Evolutionary conservation across 2,888 invertebrate genomes (phyloP).

Genomic region (Plebejus anna): DNA sequence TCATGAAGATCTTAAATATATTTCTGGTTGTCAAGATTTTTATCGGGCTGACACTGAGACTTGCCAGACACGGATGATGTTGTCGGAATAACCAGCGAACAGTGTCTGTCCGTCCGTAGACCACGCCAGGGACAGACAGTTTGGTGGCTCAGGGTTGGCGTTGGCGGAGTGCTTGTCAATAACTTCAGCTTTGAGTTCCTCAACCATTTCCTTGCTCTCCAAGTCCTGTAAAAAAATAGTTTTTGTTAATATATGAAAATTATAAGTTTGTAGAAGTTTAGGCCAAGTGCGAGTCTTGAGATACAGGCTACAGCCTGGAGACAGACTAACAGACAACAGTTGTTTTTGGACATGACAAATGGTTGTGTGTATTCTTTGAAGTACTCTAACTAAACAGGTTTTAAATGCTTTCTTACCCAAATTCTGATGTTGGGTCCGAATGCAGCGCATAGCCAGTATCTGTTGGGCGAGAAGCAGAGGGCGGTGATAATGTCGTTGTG

Average conservation of each 20-base stretch:
- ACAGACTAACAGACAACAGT: too few relatives aligned
- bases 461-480: conserved; percentile 99
- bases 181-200: conserved; percentile 98
- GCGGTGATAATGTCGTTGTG: conserved; percentile 99
- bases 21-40: conserved; percentile 48
- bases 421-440: conserved; percentile 99
- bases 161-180: conserved; percentile 81
- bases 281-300: too few relatives aligned
- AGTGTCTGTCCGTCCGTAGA: conserved; percentile 99
- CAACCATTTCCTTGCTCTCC: conserved; percentile 99
- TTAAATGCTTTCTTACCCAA: conserved; percentile 83
- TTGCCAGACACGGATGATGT: conserved; percentile 99
- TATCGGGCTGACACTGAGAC: conserved; percentile 93
- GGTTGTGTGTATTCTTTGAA: too few relatives aligned
- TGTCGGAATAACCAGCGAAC: conserved; percentile 99
- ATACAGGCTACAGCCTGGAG: too few relatives aligned
- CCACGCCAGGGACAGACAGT: conserved; percentile 98
- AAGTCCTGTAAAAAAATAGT: conserved; percentile 84
- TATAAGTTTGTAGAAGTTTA: not conserved
- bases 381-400: not conserved
- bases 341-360: too few relatives aligned
- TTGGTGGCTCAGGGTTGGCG: conserved; percentile 94
- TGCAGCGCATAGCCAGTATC: conserved; percentile 99
- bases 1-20: conserved; percentile 55
- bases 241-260: not conserved